Base-by-base conservation (phyloP, 2,888 invertebrate genomes). In the Zhuqinia jingwanae region DNA sequence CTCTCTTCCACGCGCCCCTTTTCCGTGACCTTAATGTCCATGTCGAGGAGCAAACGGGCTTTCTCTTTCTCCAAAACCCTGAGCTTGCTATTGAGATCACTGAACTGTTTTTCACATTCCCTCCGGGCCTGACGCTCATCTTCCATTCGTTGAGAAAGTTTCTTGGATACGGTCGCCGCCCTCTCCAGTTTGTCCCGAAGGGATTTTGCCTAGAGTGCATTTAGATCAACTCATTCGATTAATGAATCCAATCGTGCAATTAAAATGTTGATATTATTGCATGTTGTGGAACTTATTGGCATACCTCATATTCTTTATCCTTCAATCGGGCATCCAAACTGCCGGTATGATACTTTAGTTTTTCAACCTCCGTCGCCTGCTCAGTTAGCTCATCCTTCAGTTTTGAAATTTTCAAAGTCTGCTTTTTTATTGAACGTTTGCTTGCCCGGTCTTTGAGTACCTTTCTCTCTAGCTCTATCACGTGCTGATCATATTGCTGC, bases 401-500 rank as follows among this genome's bases (percentile, higher is more conserved):
- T 15, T 76, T 75, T 15, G 45, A 50, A 11, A 90, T 83, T 63
- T 86, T 83, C 1, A 73, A 58, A 11, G 87, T 77, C 68, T 89
- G 89, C 10, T 86, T 87, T 17, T 42, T 53, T 2, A 90, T 27
- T 5, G 86, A 60, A 13, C 89, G 84, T 6, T 78, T 42, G 20
- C 77, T 50, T 22, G 88, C 75, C 53, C 87, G 65, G 11, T 87
- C 85, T 10, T 80, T 85, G 17, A 90, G 53, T 25, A 90, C 56
- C 10, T 87, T 65, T 75, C 88, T 73, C 79, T 90, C 87, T n/a
- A 90, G 47, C 5, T 88, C 87, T 2, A 80, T 65, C 77, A 90
- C 87, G 47, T 90, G 89, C n/a, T 84, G 65, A 53, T 90, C 89
- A 77, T 90, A 90, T 27, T 90, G 89, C 10, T 84, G 83, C 58